phyloP scores from a whole-genome alignment of 2,888 invertebrate genomes.

The Lissonota sp. region DNA sequence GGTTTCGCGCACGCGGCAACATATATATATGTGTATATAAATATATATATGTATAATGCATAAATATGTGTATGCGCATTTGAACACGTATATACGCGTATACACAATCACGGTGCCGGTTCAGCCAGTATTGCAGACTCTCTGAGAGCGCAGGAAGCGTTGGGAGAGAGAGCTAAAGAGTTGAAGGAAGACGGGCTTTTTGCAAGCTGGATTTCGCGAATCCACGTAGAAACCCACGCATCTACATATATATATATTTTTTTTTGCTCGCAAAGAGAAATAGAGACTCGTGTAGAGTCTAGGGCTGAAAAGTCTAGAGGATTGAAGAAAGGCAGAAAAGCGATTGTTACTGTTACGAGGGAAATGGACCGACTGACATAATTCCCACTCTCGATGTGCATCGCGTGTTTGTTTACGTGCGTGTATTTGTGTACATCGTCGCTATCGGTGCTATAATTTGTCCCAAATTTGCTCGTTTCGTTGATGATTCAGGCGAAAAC shows the following conservation, averaged over 20 bases:
- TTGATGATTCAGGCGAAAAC: too few species aligned
- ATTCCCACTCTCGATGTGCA: not conserved
- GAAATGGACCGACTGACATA: too few species aligned
- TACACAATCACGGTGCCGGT: slow-evolving; percentile 16
- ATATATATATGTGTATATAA: not conserved
- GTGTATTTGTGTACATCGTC: not conserved
- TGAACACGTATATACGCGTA: not conserved
- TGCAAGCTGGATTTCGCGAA: slow-evolving; percentile 56
- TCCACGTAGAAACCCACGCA: slow-evolving; percentile 48
- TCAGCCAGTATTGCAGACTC: slow-evolving; percentile 41
- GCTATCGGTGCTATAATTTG: slow-evolving; percentile 8
- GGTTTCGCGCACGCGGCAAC: slow-evolving; percentile 10
- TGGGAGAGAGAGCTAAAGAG: not conserved
- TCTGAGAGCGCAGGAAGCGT: slow-evolving; percentile 29
- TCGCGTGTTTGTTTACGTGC: not conserved
- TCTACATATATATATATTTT: slow-evolving; percentile 27
- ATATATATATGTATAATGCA: slow-evolving; percentile 18
- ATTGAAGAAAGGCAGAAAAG: slow-evolving; percentile 38
- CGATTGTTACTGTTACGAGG: not conserved
- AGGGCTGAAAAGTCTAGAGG: slow-evolving; percentile 3
- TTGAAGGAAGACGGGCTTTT: slow-evolving; percentile 54
- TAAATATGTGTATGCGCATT: not conserved
- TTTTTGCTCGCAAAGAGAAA: slow-evolving; percentile 9
- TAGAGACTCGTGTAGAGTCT: not conserved
- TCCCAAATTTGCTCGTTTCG: too few species aligned